phyloP scores from a whole-genome alignment of 1,140 invertebrate species.

The Plectrocnemia conspersa region DNA sequence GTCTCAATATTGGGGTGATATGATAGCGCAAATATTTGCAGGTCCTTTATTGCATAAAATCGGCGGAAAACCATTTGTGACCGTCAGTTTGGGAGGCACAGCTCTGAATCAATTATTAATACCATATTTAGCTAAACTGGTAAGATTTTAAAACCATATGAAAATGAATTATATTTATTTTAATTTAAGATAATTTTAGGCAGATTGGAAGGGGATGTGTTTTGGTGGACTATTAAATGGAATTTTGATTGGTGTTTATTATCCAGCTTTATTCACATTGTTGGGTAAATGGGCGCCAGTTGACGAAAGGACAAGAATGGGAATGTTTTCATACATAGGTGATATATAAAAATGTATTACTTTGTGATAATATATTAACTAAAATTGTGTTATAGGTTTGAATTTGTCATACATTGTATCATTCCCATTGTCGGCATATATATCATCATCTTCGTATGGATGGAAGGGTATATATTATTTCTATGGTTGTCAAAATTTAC shows the following conservation, averaged over 20 bases:
- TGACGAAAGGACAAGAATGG: slow-evolving; percentile 13
- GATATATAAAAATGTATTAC: neutral
- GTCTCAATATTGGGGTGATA: slow-evolving; percentile 60
- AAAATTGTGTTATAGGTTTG: slow-evolving; percentile 3
- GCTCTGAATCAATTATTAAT: neutral
- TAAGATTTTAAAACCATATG: no score
- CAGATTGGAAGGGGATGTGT: slow-evolving; percentile 13
- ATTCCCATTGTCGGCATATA: slow-evolving; percentile 3
- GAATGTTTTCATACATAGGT: slow-evolving; percentile 10
- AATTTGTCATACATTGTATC: no score
- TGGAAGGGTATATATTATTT: slow-evolving; percentile 12
- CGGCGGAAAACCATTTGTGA: slow-evolving; percentile 58
- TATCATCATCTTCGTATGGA: slow-evolving; percentile 1
- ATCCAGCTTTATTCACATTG: neutral
- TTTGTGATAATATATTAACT: neutral
- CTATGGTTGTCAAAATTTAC: slow-evolving; percentile 7
- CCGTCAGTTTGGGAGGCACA: neutral
- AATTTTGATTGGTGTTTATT: slow-evolving; percentile 4
- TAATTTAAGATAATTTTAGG: no score
- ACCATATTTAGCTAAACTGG: slow-evolving; percentile 3
- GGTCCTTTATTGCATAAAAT: slow-evolving; percentile 60
- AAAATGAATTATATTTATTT: no score
- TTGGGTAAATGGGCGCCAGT: slow-evolving; percentile 14
- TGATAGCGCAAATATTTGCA: slow-evolving; percentile 61
- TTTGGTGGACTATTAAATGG: neutral